phyloP scores from a whole-genome alignment of 2,113 vertebrate species.

The Plecturocebus donacophilus region DNA sequence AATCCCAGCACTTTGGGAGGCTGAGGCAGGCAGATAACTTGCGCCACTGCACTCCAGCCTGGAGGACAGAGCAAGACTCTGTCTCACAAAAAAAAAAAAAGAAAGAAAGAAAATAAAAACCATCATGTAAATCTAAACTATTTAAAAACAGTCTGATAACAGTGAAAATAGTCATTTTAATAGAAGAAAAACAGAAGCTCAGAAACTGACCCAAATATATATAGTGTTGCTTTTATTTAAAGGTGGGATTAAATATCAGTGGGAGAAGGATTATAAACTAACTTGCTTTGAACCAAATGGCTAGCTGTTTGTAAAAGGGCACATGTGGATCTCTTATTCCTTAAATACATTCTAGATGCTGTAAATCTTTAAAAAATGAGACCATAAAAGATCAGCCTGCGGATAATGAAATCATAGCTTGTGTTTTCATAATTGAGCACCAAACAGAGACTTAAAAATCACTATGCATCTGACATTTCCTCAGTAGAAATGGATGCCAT shows the following conservation, averaged over 20 bases:
- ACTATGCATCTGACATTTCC: not conserved
- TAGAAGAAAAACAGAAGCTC: not conserved
- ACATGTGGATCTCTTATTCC: not conserved
- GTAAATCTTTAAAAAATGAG: not conserved
- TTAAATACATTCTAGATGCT: constrained; percentile 1
- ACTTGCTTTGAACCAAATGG: not conserved
- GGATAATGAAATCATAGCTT: not conserved
- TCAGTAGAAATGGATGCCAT: not conserved
- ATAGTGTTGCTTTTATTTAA: not conserved
- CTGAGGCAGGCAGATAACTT: too few species aligned
- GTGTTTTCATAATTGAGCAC: not conserved
- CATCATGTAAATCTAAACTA: not conserved
- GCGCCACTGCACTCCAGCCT: too few species aligned
- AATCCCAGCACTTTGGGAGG: too few species aligned
- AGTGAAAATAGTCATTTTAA: not conserved
- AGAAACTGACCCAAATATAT: not conserved
- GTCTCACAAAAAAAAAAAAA: too few species aligned
- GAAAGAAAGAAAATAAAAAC: too few species aligned
- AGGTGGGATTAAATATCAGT: not conserved
- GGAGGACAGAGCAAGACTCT: too few species aligned
- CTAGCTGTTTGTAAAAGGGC: not conserved
- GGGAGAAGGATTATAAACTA: not conserved
- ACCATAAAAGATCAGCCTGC: not conserved
- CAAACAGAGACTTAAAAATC: not conserved
- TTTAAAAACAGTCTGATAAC: not conserved